A percentile compares a stretch with the other conserved stretches of the same genome.
Conservation (phyloP, 2,113 vertebrate species). For the Bubo blakistoni region DNA sequence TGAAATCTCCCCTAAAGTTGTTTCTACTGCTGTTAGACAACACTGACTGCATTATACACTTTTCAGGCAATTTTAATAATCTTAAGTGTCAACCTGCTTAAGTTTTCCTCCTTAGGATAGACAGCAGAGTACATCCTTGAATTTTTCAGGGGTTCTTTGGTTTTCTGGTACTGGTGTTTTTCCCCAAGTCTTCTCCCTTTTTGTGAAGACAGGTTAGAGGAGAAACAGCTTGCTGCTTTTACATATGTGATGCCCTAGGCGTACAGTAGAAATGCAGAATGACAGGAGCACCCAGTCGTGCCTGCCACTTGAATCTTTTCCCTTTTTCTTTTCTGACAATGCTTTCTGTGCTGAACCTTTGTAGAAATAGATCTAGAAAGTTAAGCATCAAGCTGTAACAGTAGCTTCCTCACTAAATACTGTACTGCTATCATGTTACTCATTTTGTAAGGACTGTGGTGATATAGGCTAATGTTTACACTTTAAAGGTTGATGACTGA, state of each 20-base stretch:
- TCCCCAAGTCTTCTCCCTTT: not conserved
- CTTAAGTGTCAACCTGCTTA: not conserved
- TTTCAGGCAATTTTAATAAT: not conserved
- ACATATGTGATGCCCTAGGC: not conserved
- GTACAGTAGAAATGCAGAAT: not conserved
- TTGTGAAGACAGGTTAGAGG: not conserved
- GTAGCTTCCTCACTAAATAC: not conserved
- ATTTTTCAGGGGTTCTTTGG: not conserved
- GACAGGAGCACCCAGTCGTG: not conserved
- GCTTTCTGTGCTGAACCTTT: not conserved
- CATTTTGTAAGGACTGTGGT: not conserved
- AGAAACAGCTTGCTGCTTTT: not conserved
- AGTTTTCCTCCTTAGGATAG: not conserved
- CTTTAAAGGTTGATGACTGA: not conserved
- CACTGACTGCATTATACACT: not conserved
- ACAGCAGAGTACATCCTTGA: not conserved
- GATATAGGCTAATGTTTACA: not conserved
- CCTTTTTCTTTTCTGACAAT: not conserved
- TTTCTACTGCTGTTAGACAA: not conserved
- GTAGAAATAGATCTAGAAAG: not conserved
- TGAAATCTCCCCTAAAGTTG: not conserved
- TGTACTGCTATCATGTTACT: not conserved
- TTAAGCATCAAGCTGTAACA: not conserved
- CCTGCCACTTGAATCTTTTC: not conserved
- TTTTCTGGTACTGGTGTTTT: not conserved